phyloP scores from a whole-genome alignment of 2,888 invertebrate genomes.

The Lepetodrilus schrolli region DNA sequence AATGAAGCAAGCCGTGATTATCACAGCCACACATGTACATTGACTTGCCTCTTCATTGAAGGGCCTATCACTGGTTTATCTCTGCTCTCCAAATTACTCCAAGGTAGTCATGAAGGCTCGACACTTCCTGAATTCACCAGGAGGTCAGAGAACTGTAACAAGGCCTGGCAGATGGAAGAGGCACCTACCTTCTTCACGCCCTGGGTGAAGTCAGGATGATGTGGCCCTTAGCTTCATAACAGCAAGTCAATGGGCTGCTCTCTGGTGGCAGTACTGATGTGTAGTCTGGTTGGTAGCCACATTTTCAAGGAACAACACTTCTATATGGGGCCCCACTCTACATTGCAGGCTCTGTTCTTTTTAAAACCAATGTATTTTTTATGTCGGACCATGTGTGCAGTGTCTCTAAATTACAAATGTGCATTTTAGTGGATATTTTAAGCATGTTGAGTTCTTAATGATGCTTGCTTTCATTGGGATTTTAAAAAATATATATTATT shows the following conservation, averaged over 20 bases:
- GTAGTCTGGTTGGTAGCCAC: no score
- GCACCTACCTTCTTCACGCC: slow-evolving; percentile 1
- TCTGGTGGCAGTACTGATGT: no score
- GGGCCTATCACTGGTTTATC: background rate
- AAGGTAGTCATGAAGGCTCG: background rate
- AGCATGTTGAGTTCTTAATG: no score
- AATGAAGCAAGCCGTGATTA: slow-evolving; percentile 3
- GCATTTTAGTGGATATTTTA: no score
- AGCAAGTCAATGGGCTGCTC: background rate
- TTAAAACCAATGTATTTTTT: no score
- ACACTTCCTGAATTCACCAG: background rate
- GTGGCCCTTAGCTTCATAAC: background rate
- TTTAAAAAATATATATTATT: no score
- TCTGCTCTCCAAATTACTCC: background rate
- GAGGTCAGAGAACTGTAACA: background rate
- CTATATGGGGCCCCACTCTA: no score
- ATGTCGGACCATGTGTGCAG: no score
- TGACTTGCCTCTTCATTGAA: background rate
- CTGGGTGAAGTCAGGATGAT: background rate
- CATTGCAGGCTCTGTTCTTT: no score
- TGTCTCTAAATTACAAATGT: no score
- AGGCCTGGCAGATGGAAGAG: background rate
- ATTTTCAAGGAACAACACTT: no score
- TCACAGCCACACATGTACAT: slow-evolving; percentile 10
- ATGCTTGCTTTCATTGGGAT: no score